Evolutionary conservation across 2,797 vertebrate species (phyloP), one percentile per base, ranked within the genome.

Genomic region (Notamacropus eugenii): DNA sequence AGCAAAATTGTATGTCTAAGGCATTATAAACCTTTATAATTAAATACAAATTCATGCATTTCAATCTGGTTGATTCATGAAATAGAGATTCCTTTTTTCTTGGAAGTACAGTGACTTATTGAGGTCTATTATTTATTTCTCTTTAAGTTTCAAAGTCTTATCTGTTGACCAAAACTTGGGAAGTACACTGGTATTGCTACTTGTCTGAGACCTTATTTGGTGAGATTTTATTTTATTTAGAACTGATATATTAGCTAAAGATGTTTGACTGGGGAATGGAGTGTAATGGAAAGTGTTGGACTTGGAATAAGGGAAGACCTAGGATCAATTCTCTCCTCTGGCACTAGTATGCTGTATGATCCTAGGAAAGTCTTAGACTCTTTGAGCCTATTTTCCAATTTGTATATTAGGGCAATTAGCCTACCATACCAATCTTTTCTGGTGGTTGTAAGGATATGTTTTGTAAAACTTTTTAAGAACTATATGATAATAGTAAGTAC

Each of bases 121-220:
- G 56, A 67, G 34, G 29, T 29, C 11, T 91, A n/a, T n/a, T 29
- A 58, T 2, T 50, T 40, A 19, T 50, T 87, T 87, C n/a, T 29
- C 67, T 91, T 92, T 57, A 87, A 40, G 57, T 57, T 96, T 95
- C 52, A 4, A 29, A 93, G 46, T 40, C 67, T 95, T 40, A 52
- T 90, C 90, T 93, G 56, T 59, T 93, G 40, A 50, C 87, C 3
- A 0, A 29, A 50, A 1, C 0, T 5, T 3, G 12, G 52, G 62
- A 74, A 28, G 27, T 0, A 0, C 1, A 0, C 5, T 31, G 28
- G 0, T 0, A 8, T 87, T 0, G 5, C 19, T 90, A 82, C 27
- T 31, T 52, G 2, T 62, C 11, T 46, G 14, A 12, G 29, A 87
- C 22, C 2, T 87, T 87, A 87, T 87, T 87, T 87, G 40, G 22